phyloP scores from a whole-genome alignment of 2,888 invertebrate species.

The Rhopalosiphum nymphaeae region DNA sequence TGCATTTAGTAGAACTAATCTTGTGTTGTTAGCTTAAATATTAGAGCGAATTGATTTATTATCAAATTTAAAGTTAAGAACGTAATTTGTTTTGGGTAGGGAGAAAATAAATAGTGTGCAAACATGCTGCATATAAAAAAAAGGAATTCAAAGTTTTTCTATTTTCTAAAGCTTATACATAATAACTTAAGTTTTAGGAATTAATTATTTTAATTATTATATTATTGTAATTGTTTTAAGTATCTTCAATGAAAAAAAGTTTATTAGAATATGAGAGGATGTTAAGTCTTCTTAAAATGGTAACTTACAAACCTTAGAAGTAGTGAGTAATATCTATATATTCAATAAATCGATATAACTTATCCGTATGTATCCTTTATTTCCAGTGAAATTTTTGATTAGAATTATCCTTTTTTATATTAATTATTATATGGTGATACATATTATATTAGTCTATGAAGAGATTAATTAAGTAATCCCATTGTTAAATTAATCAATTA shows the following conservation, averaged over 20 bases:
- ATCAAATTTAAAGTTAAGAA: not conserved
- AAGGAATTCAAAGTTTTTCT: not conserved
- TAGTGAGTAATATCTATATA: not conserved
- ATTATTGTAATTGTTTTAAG: too few relatives aligned
- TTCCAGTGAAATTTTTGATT: not conserved
- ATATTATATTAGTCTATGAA: not conserved
- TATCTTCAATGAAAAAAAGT: not conserved
- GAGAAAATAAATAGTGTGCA: not conserved
- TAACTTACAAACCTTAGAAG: not conserved
- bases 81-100: not conserved
- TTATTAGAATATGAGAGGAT: not conserved
- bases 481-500: slow-evolving; percentile 30
- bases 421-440: not conserved
- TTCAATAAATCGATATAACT: not conserved
- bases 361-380: not conserved
- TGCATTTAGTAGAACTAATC: not conserved
- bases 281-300: not conserved
- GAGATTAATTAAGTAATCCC: not conserved
- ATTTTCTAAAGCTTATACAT: not conserved
- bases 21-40: not conserved
- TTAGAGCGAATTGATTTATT: not conserved
- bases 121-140: not conserved
- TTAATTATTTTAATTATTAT: not conserved
- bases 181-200: not conserved
- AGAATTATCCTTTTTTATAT: not conserved